Percentiles rank a stretch among this genome's conserved stretches.
phyloP scores from a whole-genome alignment of 1,140 invertebrate genomes.

The Heliconius congener region DNA sequence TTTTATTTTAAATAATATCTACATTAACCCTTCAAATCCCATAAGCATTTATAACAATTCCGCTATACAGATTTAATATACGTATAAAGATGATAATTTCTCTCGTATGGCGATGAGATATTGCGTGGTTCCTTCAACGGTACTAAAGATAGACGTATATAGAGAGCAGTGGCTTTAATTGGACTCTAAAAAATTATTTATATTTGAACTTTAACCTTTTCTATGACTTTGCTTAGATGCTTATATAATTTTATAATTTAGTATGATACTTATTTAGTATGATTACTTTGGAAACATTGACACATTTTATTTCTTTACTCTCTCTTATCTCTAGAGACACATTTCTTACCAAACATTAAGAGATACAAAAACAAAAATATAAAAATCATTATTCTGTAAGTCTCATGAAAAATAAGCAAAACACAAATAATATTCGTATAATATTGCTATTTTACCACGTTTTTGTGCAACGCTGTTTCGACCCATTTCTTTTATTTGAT shows the following conservation, averaged over 20 bases:
- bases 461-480: too few relatives aligned
- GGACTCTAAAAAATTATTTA: not conserved
- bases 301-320: too few relatives aligned
- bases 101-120: not conserved
- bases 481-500: too few relatives aligned
- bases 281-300: not conserved
- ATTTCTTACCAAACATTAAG: too few relatives aligned
- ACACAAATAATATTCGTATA: too few relatives aligned
- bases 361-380: too few relatives aligned
- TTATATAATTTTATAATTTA: not conserved
- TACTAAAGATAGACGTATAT: slow-evolving; percentile 20
- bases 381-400: too few relatives aligned
- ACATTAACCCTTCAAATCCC: not conserved
- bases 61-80: slow-evolving; percentile 10
- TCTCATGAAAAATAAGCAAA: too few relatives aligned
- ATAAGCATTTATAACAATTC: slow-evolving; percentile 10
- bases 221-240: not conserved
- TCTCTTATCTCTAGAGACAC: too few relatives aligned
- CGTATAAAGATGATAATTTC: slow-evolving; percentile 13
- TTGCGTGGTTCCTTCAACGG: slow-evolving; percentile 6
- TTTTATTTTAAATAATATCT: not conserved
- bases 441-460: too few relatives aligned
- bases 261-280: not conserved
- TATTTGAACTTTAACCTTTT: not conserved
- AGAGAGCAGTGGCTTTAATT: not conserved